Percentiles rank a stretch among this genome's conserved stretches.
Evolutionary conservation across 2,797 vertebrate genomes (phyloP).

Genomic region (Octomys mimax): DNA sequence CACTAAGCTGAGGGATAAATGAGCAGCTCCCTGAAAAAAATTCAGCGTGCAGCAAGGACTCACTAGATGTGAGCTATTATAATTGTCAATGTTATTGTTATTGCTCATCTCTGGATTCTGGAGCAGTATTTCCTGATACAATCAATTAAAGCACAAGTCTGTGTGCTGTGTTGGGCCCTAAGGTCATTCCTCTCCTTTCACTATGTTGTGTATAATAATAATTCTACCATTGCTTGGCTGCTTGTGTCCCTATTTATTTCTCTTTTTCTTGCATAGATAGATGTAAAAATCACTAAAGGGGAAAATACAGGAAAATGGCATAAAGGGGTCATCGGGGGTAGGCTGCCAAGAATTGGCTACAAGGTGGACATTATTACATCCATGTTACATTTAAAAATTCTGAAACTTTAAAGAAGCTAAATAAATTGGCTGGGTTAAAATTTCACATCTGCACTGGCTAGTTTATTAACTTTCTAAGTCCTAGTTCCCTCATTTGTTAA

Average conservation of each 20-base stretch:
- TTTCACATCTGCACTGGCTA: neutral
- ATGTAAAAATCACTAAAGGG: neutral
- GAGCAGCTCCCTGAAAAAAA: neutral
- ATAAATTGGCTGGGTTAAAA: neutral
- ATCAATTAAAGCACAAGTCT: neutral
- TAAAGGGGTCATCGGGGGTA: neutral
- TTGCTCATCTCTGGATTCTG: neutral
- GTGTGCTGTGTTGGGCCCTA: neutral
- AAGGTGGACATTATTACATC: neutral
- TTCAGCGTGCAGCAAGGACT: fast-evolving
- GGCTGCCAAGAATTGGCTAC: no score
- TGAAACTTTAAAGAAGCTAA: neutral
- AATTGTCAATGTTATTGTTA: neutral
- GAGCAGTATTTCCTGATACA: neutral
- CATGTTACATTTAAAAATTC: neutral
- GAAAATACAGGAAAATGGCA: neutral
- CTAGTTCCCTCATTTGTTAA: neutral
- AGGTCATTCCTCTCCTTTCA: neutral
- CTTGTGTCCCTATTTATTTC: no score
- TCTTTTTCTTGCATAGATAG: neutral
- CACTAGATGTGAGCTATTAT: fast-evolving
- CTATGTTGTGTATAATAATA: neutral
- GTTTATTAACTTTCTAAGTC: neutral
- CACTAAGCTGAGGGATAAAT: neutral
- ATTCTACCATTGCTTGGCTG: no score